phyloP scores from a whole-genome alignment of 2,797 vertebrate genomes.

The Peromyscus eremicus region DNA sequence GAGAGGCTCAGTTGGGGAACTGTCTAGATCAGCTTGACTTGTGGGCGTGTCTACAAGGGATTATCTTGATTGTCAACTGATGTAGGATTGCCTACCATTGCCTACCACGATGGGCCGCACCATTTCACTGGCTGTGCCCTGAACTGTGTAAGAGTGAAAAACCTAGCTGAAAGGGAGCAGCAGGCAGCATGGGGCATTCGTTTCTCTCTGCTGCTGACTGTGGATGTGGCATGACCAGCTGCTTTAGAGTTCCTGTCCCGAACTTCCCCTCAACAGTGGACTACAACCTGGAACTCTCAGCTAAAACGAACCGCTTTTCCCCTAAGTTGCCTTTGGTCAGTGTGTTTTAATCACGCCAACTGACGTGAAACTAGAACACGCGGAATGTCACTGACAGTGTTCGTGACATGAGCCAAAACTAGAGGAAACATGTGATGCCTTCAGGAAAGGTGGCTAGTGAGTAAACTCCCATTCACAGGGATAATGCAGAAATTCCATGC shows the following conservation, averaged over 20 bases:
- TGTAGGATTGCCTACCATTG: neutral
- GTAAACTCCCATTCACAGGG: neutral
- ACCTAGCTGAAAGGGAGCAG: neutral
- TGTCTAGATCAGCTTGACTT: neutral
- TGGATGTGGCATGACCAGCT: no score
- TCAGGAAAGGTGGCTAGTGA: neutral
- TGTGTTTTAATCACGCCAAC: neutral
- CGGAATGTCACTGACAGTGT: neutral
- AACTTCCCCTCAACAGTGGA: neutral
- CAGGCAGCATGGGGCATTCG: no score
- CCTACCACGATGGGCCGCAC: neutral
- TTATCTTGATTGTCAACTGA: neutral
- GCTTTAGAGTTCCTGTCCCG: no score
- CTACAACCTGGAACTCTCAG: neutral
- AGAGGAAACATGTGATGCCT: neutral
- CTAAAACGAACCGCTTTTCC: neutral
- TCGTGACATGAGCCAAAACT: neutral
- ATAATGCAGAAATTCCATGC: neutral
- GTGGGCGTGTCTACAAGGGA: neutral
- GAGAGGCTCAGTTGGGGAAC: neutral
- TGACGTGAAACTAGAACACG: neutral
- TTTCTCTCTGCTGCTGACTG: neutral
- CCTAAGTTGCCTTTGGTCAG: neutral
- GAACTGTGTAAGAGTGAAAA: neutral
- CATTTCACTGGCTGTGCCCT: neutral